Base-by-base conservation (phyloP, 2,888 invertebrate genomes). In the Noctua janthina region DNA sequence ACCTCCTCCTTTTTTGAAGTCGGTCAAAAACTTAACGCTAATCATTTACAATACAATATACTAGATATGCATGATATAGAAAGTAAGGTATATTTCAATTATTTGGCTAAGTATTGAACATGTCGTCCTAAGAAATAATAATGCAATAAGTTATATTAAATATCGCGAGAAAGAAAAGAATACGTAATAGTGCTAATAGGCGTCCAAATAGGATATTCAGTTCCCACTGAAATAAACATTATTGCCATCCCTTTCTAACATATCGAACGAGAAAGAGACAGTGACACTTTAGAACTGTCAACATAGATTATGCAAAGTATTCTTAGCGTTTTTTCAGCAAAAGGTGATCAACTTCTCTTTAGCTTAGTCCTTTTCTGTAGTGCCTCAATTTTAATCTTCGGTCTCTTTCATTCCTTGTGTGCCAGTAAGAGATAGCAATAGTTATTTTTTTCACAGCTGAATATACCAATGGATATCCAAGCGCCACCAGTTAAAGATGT, bases 71-170 rank as follows among this genome's bases (percentile, higher is more conserved):
- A 75, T 56, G n/a, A 74, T 77, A 74, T 67, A 82, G n/a, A 84
- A 87, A 78, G 59, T 79, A 81, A 79, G 87, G 85, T 90, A 84
- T 84, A 83, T 79, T 83, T 83, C 79, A 87, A 81, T 79, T 83
- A 83, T 85, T 87, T 89, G 87, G 88, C 88, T 83, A 85, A 85
- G 15, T 71, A 76, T 83, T 73, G 80, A 81, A 88, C 81, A 72
- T 74, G 59, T 29, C 56, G 71, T 81, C 69, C 68, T 74, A 79
- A 69, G 70, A 85, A 83, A 78, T 51, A 59, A 77, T 74, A 87
- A 79, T 69, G 71, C 77, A 86, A 74, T 86, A 82, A 86, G 46
- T 82, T 72, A 76, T 46, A 35, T 66, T 68, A 49, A 64, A 56
- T 71, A 71, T 64, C n/a, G 51, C 59, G 49, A 56, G 56, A 72